Percentiles rank a stretch among this genome's conserved stretches.
Conservation (phyloP, 2,797 vertebrate species). For the Zenarchopterus dispar region DNA sequence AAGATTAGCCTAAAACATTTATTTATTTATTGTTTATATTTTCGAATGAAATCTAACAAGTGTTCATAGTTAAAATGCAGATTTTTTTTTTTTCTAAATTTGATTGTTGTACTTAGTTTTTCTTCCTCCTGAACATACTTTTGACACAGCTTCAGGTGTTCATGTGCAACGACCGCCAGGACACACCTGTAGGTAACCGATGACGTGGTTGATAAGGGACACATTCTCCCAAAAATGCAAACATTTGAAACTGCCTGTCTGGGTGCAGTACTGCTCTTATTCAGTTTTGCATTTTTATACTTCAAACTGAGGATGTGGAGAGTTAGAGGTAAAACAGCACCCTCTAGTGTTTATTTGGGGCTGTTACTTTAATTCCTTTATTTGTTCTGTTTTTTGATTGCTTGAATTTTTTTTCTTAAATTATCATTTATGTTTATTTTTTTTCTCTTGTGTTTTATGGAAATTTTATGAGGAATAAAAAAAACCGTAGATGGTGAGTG, state of each 20-base stretch:
- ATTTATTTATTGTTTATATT: slow-evolving; percentile 30
- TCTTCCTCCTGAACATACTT: neutral
- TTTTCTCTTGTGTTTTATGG: neutral
- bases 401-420: neutral
- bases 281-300: neutral
- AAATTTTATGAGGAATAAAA: slow-evolving; percentile 19
- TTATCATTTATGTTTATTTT: neutral
- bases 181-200: slow-evolving; percentile 11
- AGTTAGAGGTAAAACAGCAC: slow-evolving; percentile 18
- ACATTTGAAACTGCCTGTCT: neutral
- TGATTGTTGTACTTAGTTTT: neutral
- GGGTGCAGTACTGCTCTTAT: neutral
- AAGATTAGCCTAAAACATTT: slow-evolving; percentile 11
- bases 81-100: slow-evolving; percentile 19
- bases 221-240: too few relatives aligned
- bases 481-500: neutral
- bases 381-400: slow-evolving; percentile 7
- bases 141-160: neutral
- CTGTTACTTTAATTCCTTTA: slow-evolving; percentile 18
- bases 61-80: neutral
- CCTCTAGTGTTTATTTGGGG: slow-evolving; percentile 54
- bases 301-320: neutral
- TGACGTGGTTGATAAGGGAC: too few relatives aligned
- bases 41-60: neutral
- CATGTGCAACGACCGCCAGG: slow-evolving; percentile 14